phyloP scores from a whole-genome alignment of 2,113 vertebrate genomes.

The Mesoclemmys tuberculata region DNA sequence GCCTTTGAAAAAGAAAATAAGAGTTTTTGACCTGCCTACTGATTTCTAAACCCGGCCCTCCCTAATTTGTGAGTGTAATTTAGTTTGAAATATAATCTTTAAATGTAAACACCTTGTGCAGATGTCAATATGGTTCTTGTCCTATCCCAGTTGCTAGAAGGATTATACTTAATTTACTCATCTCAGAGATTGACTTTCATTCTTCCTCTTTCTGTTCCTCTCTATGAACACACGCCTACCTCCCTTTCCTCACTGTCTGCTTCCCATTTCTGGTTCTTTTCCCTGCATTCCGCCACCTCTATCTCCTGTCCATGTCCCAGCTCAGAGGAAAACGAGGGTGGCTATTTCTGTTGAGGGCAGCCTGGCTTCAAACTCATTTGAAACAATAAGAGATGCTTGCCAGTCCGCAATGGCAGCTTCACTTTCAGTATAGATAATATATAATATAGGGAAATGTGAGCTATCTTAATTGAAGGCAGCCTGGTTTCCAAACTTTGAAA shows the following conservation, averaged over 20 bases:
- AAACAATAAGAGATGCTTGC: not conserved
- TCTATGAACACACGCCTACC: not conserved
- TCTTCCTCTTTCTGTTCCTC: not conserved
- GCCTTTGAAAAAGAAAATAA: not conserved
- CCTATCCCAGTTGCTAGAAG: not conserved
- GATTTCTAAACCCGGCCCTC: not conserved
- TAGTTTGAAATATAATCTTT: not conserved
- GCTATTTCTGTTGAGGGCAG: not conserved
- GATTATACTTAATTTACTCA: not conserved
- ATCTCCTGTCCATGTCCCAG: not conserved
- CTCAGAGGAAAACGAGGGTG: not conserved
- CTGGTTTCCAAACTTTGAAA: not conserved
- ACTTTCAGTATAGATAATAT: not conserved
- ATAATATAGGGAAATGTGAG: not conserved
- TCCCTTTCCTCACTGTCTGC: not conserved
- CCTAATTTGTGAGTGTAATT: not conserved
- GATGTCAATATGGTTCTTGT: not conserved
- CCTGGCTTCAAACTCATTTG: not conserved
- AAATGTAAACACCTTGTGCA: not conserved
- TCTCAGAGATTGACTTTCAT: not conserved
- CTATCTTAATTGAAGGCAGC: not conserved
- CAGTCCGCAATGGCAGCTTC: not conserved
- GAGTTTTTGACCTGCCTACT: not conserved
- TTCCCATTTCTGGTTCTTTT: not conserved
- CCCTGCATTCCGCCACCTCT: not conserved